A percentile compares a stretch with the other conserved stretches of the same genome.
Evolutionary conservation across 2,113 vertebrate genomes (phyloP).

Genomic region (Coryphaenoides rupestris): DNA sequence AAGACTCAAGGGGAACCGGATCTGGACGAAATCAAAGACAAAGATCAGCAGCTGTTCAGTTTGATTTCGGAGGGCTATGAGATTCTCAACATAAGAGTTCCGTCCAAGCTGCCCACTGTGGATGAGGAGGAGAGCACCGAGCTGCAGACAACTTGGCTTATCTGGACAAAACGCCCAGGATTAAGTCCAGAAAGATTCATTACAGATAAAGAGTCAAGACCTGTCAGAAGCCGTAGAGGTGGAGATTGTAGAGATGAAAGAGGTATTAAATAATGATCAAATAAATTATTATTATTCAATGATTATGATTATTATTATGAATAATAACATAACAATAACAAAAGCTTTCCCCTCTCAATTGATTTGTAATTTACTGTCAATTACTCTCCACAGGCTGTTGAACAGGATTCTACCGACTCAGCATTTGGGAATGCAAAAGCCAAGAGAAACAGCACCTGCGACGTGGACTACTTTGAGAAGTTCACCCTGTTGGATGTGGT

Average conservation of each 20-base stretch:
- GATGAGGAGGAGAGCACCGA: conserved; percentile 87
- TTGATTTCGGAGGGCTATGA: conserved; percentile 92
- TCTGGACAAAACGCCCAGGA: conserved; percentile 78
- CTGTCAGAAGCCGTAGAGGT: conserved; percentile 18
- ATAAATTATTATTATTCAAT: background rate
- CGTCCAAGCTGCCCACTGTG: conserved; percentile 81
- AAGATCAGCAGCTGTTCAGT: conserved; percentile 85
- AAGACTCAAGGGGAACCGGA: conserved; percentile 32
- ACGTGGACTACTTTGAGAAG: conserved; percentile 92
- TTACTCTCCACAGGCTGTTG: conserved; percentile 12
- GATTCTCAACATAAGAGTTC: conserved; percentile 89
- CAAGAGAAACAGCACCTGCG: conserved; percentile 47
- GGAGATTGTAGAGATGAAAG: conserved; percentile 39
- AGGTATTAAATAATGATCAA: conserved; percentile 39
- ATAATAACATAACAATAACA: background rate
- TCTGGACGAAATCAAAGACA: conserved; percentile 59
- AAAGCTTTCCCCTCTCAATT: background rate
- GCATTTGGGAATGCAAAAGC: conserved; percentile 22
- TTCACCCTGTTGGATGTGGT: conserved; percentile 83
- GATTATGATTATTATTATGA: background rate
- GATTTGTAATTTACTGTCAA: background rate
- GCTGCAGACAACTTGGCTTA: conserved; percentile 85
- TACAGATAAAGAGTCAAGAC: conserved; percentile 9
- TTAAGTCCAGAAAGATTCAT: conserved; percentile 62
- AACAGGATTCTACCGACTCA: conserved; percentile 35